Evolutionary conservation across 1,140 invertebrate genomes (phyloP).

Genomic region (Drosophila pachea): DNA sequence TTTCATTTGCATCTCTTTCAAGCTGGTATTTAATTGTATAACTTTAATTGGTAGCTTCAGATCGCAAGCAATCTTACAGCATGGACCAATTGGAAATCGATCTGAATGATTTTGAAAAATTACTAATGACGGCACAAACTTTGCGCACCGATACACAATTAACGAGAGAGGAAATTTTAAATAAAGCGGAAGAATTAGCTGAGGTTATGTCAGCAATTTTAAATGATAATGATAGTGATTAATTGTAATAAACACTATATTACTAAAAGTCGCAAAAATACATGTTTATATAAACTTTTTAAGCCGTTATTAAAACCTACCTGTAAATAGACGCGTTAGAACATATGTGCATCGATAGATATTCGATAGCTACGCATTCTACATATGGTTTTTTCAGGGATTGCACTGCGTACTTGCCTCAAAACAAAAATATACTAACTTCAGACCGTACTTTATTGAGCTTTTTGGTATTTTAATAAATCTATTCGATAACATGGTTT

Average conservation of each 20-base stretch:
- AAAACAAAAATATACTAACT: slow-evolving; percentile 16
- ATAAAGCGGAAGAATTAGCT: slow-evolving; percentile 51
- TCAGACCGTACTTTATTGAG: not conserved
- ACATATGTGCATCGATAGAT: too few species aligned
- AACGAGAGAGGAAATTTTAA: slow-evolving; percentile 53
- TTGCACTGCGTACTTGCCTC: slow-evolving; percentile 11
- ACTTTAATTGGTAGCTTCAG: slow-evolving; percentile 10
- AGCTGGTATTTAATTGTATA: not conserved
- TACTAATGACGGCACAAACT: slow-evolving; percentile 54
- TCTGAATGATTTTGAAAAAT: slow-evolving; percentile 58
- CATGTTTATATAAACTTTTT: too few species aligned
- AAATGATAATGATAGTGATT: slow-evolving; percentile 59
- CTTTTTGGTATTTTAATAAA: slow-evolving; percentile 21
- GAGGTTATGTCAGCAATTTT: slow-evolving; percentile 55
- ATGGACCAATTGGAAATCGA: slow-evolving; percentile 49
- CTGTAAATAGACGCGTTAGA: too few species aligned
- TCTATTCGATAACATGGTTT: slow-evolving; percentile 31
- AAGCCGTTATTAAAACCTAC: too few species aligned
- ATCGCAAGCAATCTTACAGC: slow-evolving; percentile 15
- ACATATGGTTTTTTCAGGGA: too few species aligned
- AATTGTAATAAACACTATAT: slow-evolving; percentile 4
- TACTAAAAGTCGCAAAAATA: not conserved
- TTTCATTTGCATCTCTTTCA: not conserved
- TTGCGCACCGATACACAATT: slow-evolving; percentile 48
- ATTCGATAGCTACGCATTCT: too few species aligned